A percentile compares a stretch with the other conserved stretches of the same genome.
These are phyloP conservation scores for Machimus rusticus DNA, from an alignment of 2,888 invertebrate genomes.

Conservation along the genomic window DNA sequence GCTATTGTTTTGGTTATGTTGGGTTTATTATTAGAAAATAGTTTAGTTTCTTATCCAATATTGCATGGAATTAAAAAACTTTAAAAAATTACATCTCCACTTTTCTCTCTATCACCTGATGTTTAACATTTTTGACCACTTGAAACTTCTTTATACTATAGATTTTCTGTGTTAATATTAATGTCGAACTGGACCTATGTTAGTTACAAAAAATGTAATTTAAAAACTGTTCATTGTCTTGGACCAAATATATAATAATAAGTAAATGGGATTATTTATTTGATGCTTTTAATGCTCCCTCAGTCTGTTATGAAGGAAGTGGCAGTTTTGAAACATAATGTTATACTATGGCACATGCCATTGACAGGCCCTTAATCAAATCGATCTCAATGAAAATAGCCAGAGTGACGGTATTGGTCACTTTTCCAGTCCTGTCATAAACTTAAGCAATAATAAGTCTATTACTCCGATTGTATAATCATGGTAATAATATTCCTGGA, in stretches of 20 bases:
- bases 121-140: too few species aligned
- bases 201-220: too few species aligned
- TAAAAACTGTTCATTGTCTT: background rate
- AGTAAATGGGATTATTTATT: background rate
- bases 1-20: too few species aligned
- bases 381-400: slow-evolving; percentile 1
- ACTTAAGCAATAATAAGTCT: slow-evolving; percentile 29
- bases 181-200: too few species aligned
- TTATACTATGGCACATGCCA: background rate
- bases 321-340: background rate
- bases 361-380: slow-evolving; percentile 31
- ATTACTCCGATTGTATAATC: slow-evolving; percentile 34
- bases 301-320: background rate
- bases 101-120: too few species aligned
- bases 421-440: slow-evolving; percentile 1
- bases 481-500: slow-evolving; percentile 19
- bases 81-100: too few species aligned
- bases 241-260: background rate
- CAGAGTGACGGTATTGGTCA: background rate
- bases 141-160: too few species aligned
- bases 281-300: background rate
- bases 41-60: too few species aligned
- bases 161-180: too few species aligned
- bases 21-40: too few species aligned
- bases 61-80: too few species aligned